A percentile compares a stretch with the other conserved stretches of the same genome.
Conservation (phyloP, 2,888 invertebrate species). For the Harpagoxenus sublaevis region DNA sequence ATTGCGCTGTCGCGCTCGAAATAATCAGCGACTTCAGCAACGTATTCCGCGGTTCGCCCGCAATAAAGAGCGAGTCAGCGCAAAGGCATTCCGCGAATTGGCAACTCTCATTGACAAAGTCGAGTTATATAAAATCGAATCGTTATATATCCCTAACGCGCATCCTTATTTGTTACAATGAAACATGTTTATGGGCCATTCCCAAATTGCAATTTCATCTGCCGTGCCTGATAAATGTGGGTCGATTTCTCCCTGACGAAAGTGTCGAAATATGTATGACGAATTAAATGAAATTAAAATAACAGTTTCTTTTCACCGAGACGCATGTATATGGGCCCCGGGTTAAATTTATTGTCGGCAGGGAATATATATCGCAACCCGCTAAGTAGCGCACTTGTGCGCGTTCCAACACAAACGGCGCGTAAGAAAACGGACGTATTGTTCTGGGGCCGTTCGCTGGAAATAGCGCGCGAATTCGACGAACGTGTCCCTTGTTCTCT, state of each 20-base stretch:
- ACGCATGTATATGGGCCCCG: not conserved
- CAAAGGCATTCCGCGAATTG: slow-evolving; percentile 1
- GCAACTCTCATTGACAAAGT: slow-evolving; percentile 20
- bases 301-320: not conserved
- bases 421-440: slow-evolving; percentile 26
- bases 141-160: not conserved
- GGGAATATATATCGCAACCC: not conserved
- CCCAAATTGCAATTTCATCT: not conserved
- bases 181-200: not conserved
- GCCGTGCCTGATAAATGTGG: not conserved
- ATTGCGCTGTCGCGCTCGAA: slow-evolving; percentile 28
- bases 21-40: slow-evolving; percentile 33
- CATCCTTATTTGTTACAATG: not conserved
- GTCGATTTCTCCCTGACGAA: slow-evolving; percentile 19
- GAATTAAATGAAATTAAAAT: slow-evolving; percentile 27
- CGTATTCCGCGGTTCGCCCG: not conserved
- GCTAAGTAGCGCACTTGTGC: not conserved
- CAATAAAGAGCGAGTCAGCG: slow-evolving; percentile 9
- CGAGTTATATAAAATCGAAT: not conserved
- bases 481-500: slow-evolving; percentile 48
- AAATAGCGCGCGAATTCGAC: slow-evolving; percentile 48
- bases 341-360: slow-evolving; percentile 11
- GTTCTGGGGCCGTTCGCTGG: slow-evolving; percentile 32
- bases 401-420: not conserved
- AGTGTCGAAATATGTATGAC: slow-evolving; percentile 19